Conservation (phyloP, 2,797 vertebrate species). For the Falco peregrinus region DNA sequence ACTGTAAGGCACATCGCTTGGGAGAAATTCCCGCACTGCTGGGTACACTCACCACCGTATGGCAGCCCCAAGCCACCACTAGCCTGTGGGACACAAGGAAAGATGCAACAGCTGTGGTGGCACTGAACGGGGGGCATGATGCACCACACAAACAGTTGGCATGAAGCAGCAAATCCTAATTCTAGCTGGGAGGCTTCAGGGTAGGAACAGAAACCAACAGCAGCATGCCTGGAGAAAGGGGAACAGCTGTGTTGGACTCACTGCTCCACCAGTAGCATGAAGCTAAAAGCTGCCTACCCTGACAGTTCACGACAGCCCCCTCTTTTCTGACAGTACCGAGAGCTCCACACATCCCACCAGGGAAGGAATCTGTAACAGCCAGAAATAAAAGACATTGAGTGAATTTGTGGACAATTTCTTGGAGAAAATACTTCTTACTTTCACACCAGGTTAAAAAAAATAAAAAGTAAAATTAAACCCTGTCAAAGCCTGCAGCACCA, state of each 20-base stretch:
- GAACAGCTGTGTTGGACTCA: neutral
- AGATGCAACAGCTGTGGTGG: neutral
- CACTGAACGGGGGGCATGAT: neutral
- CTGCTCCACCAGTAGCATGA: neutral
- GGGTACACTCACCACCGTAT: neutral
- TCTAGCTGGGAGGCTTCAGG: neutral
- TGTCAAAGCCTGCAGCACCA: neutral
- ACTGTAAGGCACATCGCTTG: neutral
- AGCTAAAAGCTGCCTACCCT: neutral
- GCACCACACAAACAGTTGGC: neutral
- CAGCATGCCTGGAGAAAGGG: neutral
- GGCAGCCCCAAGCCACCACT: neutral
- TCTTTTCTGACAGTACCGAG: neutral
- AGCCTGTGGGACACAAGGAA: neutral
- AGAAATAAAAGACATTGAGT: neutral
- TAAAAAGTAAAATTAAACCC: neutral
- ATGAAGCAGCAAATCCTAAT: neutral
- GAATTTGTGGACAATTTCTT: neutral
- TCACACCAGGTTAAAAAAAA: neutral
- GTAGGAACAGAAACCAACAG: neutral
- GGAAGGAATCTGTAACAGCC: neutral
- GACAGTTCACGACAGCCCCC: neutral
- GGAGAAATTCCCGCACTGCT: neutral
- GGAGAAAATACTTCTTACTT: slow-evolving; percentile 8
- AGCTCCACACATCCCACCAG: neutral